Evolutionary conservation across 2,797 vertebrate species (phyloP).

Genomic region (Pantherophis vulpinus): DNA sequence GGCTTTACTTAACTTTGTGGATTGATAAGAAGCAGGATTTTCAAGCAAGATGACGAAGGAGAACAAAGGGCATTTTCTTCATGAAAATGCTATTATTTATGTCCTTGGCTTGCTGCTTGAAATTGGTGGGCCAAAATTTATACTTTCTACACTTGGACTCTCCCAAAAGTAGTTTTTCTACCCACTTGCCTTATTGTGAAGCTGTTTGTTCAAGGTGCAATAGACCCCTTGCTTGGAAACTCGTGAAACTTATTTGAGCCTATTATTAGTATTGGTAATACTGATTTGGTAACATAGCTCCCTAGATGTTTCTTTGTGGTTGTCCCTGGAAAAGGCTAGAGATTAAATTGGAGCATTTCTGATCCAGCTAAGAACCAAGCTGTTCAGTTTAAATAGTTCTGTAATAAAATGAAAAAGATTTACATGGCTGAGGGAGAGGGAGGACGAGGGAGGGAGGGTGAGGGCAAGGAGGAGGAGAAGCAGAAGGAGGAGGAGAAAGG

Average conservation of each 20-base stretch:
- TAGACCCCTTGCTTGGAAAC: not conserved
- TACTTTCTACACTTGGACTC: not conserved
- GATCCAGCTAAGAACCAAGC: not conserved
- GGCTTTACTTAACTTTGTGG: not conserved
- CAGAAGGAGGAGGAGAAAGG: no score
- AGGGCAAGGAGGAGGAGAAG: no score
- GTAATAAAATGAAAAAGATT: not conserved
- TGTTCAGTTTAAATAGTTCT: not conserved
- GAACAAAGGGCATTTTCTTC: not conserved
- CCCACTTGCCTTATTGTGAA: not conserved
- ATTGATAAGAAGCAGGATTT: not conserved
- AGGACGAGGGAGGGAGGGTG: fast-evolving
- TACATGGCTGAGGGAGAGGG: not conserved
- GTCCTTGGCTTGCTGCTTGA: not conserved
- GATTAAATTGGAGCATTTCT: not conserved
- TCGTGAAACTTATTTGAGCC: not conserved
- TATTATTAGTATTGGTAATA: not conserved
- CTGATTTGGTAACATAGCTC: not conserved
- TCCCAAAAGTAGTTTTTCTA: not conserved
- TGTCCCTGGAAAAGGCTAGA: not conserved
- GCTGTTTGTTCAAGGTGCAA: not conserved
- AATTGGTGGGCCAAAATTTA: not conserved
- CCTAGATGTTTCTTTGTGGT: not conserved
- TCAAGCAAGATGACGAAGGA: not conserved
- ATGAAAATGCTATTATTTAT: not conserved